These are phyloP conservation scores for Nothocercus nigrocapillus DNA, from an alignment of 2,113 vertebrate species.

Conservation along the genomic window DNA sequence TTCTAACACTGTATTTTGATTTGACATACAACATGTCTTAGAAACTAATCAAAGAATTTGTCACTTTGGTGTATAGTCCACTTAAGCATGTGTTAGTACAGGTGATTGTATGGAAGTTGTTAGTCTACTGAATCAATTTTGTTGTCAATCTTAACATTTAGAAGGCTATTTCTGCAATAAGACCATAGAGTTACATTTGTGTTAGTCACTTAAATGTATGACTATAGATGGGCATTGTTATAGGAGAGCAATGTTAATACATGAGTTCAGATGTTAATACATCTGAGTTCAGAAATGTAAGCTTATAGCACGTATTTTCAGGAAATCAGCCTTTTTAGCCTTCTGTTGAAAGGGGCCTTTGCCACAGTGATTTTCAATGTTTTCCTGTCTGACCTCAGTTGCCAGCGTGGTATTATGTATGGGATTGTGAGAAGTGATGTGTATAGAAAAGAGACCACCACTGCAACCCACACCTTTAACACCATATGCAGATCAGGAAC, in stretches of 20 bases:
- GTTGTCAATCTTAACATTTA: constrained; percentile 19
- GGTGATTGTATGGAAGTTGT: constrained; percentile 19
- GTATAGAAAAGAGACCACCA: background rate
- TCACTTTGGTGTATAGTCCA: background rate
- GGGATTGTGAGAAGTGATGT: background rate
- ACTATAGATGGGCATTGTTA: background rate
- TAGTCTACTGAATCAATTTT: constrained; percentile 1
- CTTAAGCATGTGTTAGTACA: constrained; percentile 21
- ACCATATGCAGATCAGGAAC: background rate
- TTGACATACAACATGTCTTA: constrained; percentile 30
- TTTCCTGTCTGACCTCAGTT: background rate
- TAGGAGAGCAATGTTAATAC: background rate
- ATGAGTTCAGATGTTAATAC: background rate
- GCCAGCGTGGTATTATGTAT: background rate
- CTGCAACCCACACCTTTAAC: background rate
- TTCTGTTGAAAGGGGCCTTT: background rate
- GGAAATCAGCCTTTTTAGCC: background rate
- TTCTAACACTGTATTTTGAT: constrained; percentile 16
- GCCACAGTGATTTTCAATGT: background rate
- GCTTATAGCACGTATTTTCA: constrained; percentile 25
- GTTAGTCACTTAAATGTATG: background rate
- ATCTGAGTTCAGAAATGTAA: background rate
- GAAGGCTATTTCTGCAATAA: background rate
- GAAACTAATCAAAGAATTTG: constrained; percentile 40
- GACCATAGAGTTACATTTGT: background rate